Evolutionary conservation across 2,888 invertebrate genomes (phyloP), one percentile per base, ranked within the genome.

Genomic region (Cheilosia vulpina): DNA sequence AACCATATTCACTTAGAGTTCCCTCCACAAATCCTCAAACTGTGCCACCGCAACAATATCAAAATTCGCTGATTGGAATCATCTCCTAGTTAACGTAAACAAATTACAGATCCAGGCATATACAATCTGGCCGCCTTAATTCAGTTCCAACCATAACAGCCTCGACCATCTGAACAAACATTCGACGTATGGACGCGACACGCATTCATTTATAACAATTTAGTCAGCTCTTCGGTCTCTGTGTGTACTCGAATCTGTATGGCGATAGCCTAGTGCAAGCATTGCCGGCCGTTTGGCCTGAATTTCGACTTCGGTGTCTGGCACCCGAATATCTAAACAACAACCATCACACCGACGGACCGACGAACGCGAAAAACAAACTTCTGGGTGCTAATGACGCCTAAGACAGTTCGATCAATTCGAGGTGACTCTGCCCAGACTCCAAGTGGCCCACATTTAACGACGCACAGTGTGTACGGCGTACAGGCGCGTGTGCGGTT

Each of bases 321-420:
- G 81, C 85, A 85, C 85, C 85, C 85, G 81, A 76, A 76, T 72
- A 65, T 81, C 85, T 85, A 85, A 81, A 85, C 81, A 85, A 75
- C 71, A 66, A 71, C 65, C 80, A 76, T 76, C 76, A 52, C 53
- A 24, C 24, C 24, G 24, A 24, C 27, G 4, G 27, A 27, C 66
- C 63, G 63, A 47, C 50, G 52, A 53, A 38, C 71, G 69, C 45
- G 65, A 80, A 85, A 52, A 85, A 85, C 71, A 85, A 85, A 85
- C 84, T 76, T 53, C 65, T 53, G 52, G 75, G 76, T 81, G 85
- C 68, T 81, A 81, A 81, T 81, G 81, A 85, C 57, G 76, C 72
- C 68, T 52, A 57, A 65, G 81, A 85, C 85, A 81, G 81, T 69
- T 76, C 72, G 58, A 71, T 60, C 50, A 24, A 63, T 71, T 57